A percentile compares a stretch with the other conserved stretches of the same genome.
These are phyloP conservation scores for Carassius auratus DNA, from an alignment of 2,113 vertebrate species.

Conservation along the genomic window DNA sequence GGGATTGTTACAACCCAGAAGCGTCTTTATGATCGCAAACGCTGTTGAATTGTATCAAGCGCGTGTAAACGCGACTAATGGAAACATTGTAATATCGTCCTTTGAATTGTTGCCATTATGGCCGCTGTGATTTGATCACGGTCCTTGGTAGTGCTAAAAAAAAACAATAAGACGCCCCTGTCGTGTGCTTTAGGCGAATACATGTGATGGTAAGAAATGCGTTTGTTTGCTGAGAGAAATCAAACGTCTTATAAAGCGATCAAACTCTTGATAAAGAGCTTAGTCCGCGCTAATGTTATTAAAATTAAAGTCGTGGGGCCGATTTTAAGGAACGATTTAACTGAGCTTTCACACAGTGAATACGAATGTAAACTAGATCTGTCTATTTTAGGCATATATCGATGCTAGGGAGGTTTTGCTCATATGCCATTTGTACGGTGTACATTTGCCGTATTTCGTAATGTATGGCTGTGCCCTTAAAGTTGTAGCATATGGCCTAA, in stretches of 20 bases:
- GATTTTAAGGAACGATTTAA: not conserved
- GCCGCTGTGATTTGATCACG: constrained; percentile 29
- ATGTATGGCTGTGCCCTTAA: constrained; percentile 42
- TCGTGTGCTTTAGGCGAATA: not conserved
- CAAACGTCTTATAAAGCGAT: not conserved
- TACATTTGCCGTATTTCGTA: not conserved
- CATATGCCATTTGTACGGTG: not conserved
- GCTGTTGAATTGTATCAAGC: constrained; percentile 35
- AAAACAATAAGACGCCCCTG: not conserved
- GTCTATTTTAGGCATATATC: not conserved
- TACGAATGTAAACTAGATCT: not conserved
- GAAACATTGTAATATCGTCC: constrained; percentile 64
- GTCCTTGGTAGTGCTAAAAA: not conserved
- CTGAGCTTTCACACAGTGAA: not conserved
- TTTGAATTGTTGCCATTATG: constrained; percentile 66
- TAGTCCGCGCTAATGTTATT: not conserved
- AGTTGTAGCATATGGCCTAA: constrained; percentile 55
- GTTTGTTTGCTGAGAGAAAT: constrained; percentile 18
- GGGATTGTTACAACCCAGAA: not conserved
- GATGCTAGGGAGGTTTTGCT: not conserved
- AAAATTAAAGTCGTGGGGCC: not conserved
- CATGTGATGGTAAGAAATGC: not conserved
- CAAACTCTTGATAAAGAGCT: not conserved
- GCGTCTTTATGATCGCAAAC: not conserved
- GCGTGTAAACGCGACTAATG: constrained; percentile 64